Base-by-base conservation (phyloP, 1,140 invertebrate species). In the Hirudo medicinalis region DNA sequence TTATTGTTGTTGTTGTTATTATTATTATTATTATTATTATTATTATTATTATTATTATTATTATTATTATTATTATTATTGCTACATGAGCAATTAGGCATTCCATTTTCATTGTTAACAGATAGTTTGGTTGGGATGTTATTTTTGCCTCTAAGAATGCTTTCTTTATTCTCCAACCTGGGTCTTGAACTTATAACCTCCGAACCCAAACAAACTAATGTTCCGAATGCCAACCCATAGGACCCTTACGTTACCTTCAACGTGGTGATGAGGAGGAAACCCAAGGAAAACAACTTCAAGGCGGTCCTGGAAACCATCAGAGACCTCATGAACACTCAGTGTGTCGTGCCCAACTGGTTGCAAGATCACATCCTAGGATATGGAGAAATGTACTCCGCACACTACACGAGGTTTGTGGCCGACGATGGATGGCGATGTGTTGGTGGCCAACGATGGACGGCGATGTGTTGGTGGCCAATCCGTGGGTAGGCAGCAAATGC, bases 211-310 rank as follows among this genome's bases (percentile, higher is more conserved):
- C 60, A 15, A 63, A 63, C 60, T 13, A 13, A 63, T 20, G 13
- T 1, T 63, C 11, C 11, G 25, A 19, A 27, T 27, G 32, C 32
- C 13, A 63, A 32, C 15, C 3, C 11, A 27, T 76, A 91, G 85
- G 91, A 93, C 83, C 89, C 97, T 15, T 97, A 98, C 81, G 91
- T 94, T 79, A 89, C 89, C n/a, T 99, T 99, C 80, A 99, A 98
- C 80, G 89, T 99, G 40, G 86, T 99, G 67, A 91, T 99, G 87
- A 86, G 97, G 67, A 85, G 97, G 36, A 97, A 97, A 82, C 95
- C 97, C 0, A 99, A 99, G 80, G 94, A 99, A 81, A 99, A 99
- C 79, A 99, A 99, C 82, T 99, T 99, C 80, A 87, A 99, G 83
- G 96, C 96, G 0, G 97, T 99, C 13, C 81, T 99, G 73, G 94